Percentiles rank a stretch among this genome's conserved stretches.
Evolutionary conservation across 2,888 invertebrate genomes (phyloP).

Genomic region (Trilocha varians): DNA sequence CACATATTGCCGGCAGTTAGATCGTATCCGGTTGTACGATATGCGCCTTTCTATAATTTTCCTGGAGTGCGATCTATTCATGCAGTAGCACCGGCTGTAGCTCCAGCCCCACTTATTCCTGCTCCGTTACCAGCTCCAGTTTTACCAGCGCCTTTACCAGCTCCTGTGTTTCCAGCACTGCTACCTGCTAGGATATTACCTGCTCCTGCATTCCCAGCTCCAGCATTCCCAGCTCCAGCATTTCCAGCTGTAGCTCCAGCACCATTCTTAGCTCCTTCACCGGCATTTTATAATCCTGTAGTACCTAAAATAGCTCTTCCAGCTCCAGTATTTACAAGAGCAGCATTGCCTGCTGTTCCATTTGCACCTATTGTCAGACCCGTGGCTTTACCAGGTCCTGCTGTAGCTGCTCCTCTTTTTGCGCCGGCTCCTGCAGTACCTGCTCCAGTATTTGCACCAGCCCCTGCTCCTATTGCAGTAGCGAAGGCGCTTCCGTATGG

Average conservation of each 20-base stretch:
- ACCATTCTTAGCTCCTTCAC: conserved; percentile 20
- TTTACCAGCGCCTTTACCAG: conserved; percentile 22
- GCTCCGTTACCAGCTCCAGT: conserved; percentile 17
- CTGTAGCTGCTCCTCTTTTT: too few relatives aligned
- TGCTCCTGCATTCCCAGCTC: conserved; percentile 23
- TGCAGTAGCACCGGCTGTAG: conserved; percentile 45
- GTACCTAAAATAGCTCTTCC: background rate
- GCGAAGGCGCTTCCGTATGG: conserved; percentile 30
- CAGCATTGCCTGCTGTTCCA: conserved; percentile 27
- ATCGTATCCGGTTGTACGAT: conserved; percentile 52
- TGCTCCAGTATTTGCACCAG: conserved; percentile 29
- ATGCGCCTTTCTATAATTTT: conserved; percentile 64
- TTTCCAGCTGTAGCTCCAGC: conserved; percentile 12
- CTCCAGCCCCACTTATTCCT: conserved; percentile 20
- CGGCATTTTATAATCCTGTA: conserved; percentile 3
- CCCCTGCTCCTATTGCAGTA: conserved; percentile 35
- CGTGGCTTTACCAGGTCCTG: conserved; percentile 22
- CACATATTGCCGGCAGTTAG: conserved; percentile 45
- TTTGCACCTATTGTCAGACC: conserved; percentile 36
- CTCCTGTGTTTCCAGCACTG: conserved; percentile 17
- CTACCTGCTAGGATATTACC: conserved; percentile 7
- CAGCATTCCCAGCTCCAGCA: conserved; percentile 10
- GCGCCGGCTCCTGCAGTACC: conserved; percentile 23
- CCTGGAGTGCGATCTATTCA: conserved; percentile 55
- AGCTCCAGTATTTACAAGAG: conserved; percentile 17